These are phyloP conservation scores for Miichthys miiuy DNA, from an alignment of 2,797 vertebrate genomes.

Conservation along the genomic window DNA sequence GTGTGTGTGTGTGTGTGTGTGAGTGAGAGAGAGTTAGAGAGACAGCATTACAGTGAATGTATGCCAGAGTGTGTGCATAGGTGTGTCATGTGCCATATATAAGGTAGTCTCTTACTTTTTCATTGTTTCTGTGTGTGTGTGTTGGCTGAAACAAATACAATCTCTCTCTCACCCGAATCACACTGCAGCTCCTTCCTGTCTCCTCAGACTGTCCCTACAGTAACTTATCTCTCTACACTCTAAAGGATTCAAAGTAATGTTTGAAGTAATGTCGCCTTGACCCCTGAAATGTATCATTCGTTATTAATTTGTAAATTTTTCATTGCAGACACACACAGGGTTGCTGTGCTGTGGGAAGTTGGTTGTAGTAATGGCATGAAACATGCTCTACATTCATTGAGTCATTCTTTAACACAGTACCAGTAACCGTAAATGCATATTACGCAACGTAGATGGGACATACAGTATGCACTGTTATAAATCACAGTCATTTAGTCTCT, in stretches of 20 bases:
- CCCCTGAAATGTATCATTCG: slow-evolving; percentile 28
- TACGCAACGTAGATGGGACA: neutral
- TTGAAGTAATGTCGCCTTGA: slow-evolving; percentile 34
- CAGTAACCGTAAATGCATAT: slow-evolving; percentile 16
- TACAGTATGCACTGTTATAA: neutral
- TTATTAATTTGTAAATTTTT: slow-evolving; percentile 27
- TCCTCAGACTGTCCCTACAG: neutral
- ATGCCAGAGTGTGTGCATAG: slow-evolving; percentile 10
- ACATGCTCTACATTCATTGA: slow-evolving; percentile 18
- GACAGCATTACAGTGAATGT: slow-evolving; percentile 13
- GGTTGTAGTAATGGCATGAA: slow-evolving; percentile 30
- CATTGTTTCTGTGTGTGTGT: slow-evolving; percentile 6
- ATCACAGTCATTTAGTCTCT: neutral
- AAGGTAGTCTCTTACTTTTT: neutral
- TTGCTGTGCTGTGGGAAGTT: slow-evolving; percentile 45
- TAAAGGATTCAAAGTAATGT: slow-evolving; percentile 16
- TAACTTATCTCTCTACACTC: slow-evolving; percentile 13
- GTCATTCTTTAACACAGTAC: slow-evolving; percentile 6
- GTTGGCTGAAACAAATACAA: slow-evolving; percentile 20
- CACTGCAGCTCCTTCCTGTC: neutral
- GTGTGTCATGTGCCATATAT: neutral
- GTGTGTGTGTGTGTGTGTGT: slow-evolving; percentile 9
- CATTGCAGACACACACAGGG: slow-evolving; percentile 21
- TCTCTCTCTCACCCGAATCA: slow-evolving; percentile 19
- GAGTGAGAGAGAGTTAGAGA: slow-evolving; percentile 29